Percentiles rank a stretch among this genome's conserved stretches.
These are phyloP conservation scores for Minunthozetes semirufus DNA, from an alignment of 2,888 invertebrate genomes.

Conservation along the genomic window DNA sequence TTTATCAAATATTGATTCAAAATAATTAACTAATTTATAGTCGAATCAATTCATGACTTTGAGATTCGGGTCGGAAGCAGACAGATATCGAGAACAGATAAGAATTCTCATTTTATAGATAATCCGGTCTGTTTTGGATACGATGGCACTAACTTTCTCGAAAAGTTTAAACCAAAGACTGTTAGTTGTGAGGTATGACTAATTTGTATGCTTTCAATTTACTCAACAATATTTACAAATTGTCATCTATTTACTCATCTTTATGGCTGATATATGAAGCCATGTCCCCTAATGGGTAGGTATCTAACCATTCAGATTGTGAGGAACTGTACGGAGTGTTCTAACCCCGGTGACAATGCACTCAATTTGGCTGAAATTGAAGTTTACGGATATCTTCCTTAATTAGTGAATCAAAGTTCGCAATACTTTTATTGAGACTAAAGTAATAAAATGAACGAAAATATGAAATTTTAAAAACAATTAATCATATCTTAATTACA, in stretches of 20 bases:
- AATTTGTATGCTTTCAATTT: not conserved
- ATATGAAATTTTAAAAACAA: too few species aligned
- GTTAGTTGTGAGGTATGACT: conserved; percentile 38
- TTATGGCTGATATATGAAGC: conserved; percentile 38
- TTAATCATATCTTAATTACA: too few species aligned
- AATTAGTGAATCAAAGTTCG: not conserved
- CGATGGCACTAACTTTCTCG: conserved; percentile 27
- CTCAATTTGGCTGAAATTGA: conserved; percentile 42
- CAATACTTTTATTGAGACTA: too few species aligned
- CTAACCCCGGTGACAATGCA: conserved; percentile 39
- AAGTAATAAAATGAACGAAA: too few species aligned
- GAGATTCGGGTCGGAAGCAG: conserved; percentile 41
- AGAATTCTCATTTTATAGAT: not conserved
- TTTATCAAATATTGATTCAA: not conserved
- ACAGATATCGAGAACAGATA: conserved; percentile 34
- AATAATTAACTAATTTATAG: conserved; percentile 30
- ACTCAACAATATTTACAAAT: not conserved
- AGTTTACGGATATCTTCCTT: conserved; percentile 38
- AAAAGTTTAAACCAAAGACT: conserved; percentile 36
- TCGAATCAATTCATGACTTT: conserved; percentile 41
- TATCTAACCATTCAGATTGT: conserved; percentile 42
- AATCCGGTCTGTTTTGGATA: conserved; percentile 4
- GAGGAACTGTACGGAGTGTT: conserved; percentile 40
- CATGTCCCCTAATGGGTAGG: conserved; percentile 40
- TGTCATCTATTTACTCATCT: not conserved